phyloP scores from a whole-genome alignment of 92 coral and sea anemone genomes.

The Hydrozoanthus gracilis region DNA sequence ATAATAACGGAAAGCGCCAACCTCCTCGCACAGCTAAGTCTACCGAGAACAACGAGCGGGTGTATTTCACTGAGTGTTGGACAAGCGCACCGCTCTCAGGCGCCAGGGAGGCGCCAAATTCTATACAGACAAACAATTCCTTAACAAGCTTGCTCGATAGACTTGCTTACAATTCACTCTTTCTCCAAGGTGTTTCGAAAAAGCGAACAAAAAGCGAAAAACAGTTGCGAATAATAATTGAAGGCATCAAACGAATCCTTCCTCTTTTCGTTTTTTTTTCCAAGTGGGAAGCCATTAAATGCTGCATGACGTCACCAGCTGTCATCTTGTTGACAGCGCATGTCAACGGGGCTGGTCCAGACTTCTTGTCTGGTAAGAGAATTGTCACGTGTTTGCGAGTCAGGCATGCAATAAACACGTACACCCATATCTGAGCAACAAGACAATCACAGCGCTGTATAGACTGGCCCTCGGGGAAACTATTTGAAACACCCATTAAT shows the following conservation, averaged over 20 bases:
- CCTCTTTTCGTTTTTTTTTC: not conserved
- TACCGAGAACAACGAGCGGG: constrained; percentile 34
- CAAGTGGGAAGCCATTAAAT: constrained; percentile 37
- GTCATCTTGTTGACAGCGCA: constrained; percentile 50
- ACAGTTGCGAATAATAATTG: not conserved
- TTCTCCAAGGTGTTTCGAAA: constrained; percentile 13
- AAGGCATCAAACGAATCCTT: not conserved
- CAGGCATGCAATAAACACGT: not conserved
- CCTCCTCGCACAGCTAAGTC: constrained; percentile 16
- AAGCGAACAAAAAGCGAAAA: not conserved
- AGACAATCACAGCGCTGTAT: not conserved
- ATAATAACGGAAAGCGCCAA: constrained; percentile 13
- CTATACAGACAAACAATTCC: constrained; percentile 66
- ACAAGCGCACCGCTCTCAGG: constrained; percentile 43
- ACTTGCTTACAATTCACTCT: constrained; percentile 14
- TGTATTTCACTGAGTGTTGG: constrained; percentile 25
- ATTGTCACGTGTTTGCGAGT: constrained; percentile 31
- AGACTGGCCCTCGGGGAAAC: not conserved
- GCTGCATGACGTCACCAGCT: constrained; percentile 53
- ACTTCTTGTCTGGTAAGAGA: constrained; percentile 43
- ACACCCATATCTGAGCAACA: not conserved
- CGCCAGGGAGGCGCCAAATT: constrained; percentile 69
- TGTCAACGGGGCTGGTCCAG: constrained; percentile 49
- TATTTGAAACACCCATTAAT: not conserved
- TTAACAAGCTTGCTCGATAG: constrained; percentile 35